Evolutionary conservation across 2,888 invertebrate genomes (phyloP), one percentile per base, ranked within the genome.

Genomic region (Amorpha juglandis): DNA sequence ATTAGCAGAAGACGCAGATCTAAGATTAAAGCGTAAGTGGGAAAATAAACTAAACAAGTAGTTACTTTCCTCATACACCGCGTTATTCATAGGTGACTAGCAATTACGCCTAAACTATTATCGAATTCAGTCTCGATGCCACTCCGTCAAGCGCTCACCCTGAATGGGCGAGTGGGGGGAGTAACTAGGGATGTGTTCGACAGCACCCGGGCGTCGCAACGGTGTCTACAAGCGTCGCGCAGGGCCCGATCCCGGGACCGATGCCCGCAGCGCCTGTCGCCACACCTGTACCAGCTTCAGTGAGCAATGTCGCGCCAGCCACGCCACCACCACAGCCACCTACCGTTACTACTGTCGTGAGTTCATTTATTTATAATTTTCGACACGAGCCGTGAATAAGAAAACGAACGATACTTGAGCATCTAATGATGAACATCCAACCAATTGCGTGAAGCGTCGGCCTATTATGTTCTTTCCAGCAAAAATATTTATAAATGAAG

Each of bases 121-220:
- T 42, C 14, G 1, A 38, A 8, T 7, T 38, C 38, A 38, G 38
- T 38, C 38, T 38, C 38, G 45, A 12, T 45, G 45, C 14, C 45
- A 45, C 14, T 14, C 45, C 11, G 14, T 45, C 45, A 12, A 9
- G 45, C 14, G 45, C 12, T 42, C 9, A 45, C 45, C 14, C 12
- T 45, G 12, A 11, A 45, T 45, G 11, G 14, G 45, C 0, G 19
- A 50, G 9, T 19, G 48, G 16, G 35, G n/a, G 19, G 19, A 42
- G 6, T 58, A 11, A 58, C 6, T 11, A 12, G 58, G 70, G 69
- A 51, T 77, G 65, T 77, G 69, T 81, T 74, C 70, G 69, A 68
- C 84, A 91, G 87, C 91, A 89, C 67, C 86, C 92, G 3, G 92
- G 92, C n/a, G 91, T 89, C 62, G 82, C 89, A 53, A 90, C 92